Percentiles rank a stretch among this genome's conserved stretches.
These are phyloP conservation scores for Melospiza melodia DNA, from an alignment of 2,113 vertebrate genomes.

Conservation along the genomic window DNA sequence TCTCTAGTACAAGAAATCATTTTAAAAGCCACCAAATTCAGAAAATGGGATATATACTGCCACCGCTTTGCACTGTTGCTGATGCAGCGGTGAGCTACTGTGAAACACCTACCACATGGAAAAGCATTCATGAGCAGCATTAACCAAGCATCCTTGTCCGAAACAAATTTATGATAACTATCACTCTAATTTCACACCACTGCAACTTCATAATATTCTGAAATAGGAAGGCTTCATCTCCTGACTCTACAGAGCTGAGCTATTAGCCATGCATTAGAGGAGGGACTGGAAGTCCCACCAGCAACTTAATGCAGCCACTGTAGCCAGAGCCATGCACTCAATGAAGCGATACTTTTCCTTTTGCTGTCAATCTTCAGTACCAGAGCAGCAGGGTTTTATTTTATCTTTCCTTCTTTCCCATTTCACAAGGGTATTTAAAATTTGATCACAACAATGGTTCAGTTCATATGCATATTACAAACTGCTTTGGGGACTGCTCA, in stretches of 20 bases:
- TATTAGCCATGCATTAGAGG: constrained; percentile 60
- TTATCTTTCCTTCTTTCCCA: constrained; percentile 61
- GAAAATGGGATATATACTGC: not conserved
- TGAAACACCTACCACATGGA: not conserved
- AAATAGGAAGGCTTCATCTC: constrained; percentile 19
- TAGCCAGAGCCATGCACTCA: constrained; percentile 54
- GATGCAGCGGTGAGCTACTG: not conserved
- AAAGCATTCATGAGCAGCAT: not conserved
- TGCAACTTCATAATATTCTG: constrained; percentile 52
- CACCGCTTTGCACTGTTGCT: not conserved
- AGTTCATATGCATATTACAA: constrained; percentile 76
- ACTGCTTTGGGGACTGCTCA: constrained; percentile 68
- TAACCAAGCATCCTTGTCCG: not conserved
- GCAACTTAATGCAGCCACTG: constrained; percentile 32
- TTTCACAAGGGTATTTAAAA: constrained; percentile 72
- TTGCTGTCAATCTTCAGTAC: constrained; percentile 60
- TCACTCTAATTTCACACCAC: constrained; percentile 63
- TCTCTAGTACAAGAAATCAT: not conserved
- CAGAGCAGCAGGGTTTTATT: constrained; percentile 64
- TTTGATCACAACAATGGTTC: constrained; percentile 78
- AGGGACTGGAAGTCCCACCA: constrained; percentile 33
- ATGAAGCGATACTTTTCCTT: constrained; percentile 50
- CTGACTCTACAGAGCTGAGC: constrained; percentile 2
- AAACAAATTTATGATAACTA: constrained; percentile 37
- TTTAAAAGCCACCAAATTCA: constrained; percentile 35